Percentiles rank a stretch among this genome's conserved stretches.
Conservation (phyloP, 2,888 invertebrate species). For the Euclidia mi region DNA sequence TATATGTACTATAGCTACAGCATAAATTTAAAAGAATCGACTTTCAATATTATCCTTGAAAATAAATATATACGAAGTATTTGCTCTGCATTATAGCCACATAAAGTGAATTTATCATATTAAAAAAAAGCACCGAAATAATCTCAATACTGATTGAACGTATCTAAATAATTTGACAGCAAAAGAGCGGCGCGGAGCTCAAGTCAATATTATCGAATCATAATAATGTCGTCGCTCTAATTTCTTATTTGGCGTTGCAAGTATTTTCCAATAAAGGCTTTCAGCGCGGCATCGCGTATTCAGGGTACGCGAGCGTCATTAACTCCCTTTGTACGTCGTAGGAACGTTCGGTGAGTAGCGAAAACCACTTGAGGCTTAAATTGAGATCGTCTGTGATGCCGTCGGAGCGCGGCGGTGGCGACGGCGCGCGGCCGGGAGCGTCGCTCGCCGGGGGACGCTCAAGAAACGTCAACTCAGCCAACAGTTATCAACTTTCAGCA, state of each 20-base stretch:
- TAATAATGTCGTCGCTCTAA: constrained; percentile 61
- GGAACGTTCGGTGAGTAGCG: constrained; percentile 75
- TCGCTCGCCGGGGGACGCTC: constrained; percentile 29
- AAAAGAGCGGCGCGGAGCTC: constrained; percentile 11
- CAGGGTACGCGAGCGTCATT: constrained; percentile 78
- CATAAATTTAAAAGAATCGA: too few relatives aligned
- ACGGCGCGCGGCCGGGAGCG: neutral
- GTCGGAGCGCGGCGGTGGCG: constrained; percentile 27
- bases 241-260: constrained; percentile 69
- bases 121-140: neutral
- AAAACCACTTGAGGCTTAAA: constrained; percentile 81
- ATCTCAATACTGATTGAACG: neutral
- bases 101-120: too few relatives aligned
- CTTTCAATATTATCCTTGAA: too few relatives aligned
- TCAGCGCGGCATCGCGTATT: constrained; percentile 74
- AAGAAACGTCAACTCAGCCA: constrained; percentile 62
- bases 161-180: neutral
- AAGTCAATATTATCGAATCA: constrained; percentile 33
- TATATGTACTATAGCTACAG: too few relatives aligned
- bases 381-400: constrained; percentile 78
- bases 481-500: constrained; percentile 60
- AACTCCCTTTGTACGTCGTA: constrained; percentile 77
- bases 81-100: too few relatives aligned
- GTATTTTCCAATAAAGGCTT: constrained; percentile 77
- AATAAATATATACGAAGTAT: too few relatives aligned